Base-by-base conservation (phyloP, 2,888 invertebrate genomes). In the Athrips mouffetella region DNA sequence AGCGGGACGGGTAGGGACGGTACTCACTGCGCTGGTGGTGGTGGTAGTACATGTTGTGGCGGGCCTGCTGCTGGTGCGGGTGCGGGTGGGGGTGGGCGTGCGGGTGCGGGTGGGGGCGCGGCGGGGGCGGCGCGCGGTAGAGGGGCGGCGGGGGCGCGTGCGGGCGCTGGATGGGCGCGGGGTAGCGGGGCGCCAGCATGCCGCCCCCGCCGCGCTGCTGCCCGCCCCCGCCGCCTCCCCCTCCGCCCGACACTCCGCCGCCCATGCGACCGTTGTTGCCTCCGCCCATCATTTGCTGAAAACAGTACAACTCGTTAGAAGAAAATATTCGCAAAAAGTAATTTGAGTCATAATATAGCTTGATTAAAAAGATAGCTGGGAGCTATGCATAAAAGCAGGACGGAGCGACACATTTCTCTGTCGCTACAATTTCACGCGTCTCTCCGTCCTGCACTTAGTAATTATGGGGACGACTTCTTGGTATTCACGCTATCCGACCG, bases 141-240 rank as follows among this genome's bases (percentile, higher is more conserved):
- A 74, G 62, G 45, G 81, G 78, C 70, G 73, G 62, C 49, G 79
- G 77, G 57, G 83, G 82, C 65, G 85, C 80, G 64, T 76, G 84
- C 57, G 90, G 90, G 20, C 90, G 82, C 78, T 90, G 90, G 63
- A 90, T 90, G 60, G 90, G 90, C 65, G 89, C 80, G 39, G 90
- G 90, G 76, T 89, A 90, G 53, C 89, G 85, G 67, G 84, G 85
- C 57, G 82, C 78, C 42, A 60, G 58, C 72, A 78, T 62, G 37
- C 73, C 75, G 54, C 78, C 80, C 61, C 80, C 77, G 33, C 59
- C 57, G 70, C 75, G 68, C 52, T 58, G 66, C 59, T 63, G 68
- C 62, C 57, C 67, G 40, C 54, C 67, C 16, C 57, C 65, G 39
- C 60, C 68, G 45, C 69, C 71, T 2, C n/a, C n/a, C n/a, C n/a